Evolutionary conservation across 2,113 vertebrate species (phyloP).

Genomic region (Cromileptes altivelis): DNA sequence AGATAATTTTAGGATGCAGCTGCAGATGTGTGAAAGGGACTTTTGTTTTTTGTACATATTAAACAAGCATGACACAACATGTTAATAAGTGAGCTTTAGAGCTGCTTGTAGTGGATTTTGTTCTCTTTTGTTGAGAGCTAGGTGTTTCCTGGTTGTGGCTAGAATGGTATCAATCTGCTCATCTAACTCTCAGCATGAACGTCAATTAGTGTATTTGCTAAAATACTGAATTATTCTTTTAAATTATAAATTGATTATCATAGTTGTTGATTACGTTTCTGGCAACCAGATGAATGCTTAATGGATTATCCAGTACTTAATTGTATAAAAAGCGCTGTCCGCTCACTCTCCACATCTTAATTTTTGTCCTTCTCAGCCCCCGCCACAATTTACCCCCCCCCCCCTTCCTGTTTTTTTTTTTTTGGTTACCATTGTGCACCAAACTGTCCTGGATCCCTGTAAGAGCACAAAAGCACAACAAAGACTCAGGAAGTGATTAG

Average conservation of each 20-base stretch:
- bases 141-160: too few relatives aligned
- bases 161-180: too few relatives aligned
- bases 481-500: conserved; percentile 82
- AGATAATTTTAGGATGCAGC: too few relatives aligned
- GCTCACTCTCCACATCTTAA: conserved; percentile 21
- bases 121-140: too few relatives aligned
- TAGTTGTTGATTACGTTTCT: neutral
- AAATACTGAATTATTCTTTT: neutral
- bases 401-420: conserved; percentile 18
- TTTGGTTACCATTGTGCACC: conserved; percentile 58
- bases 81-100: too few relatives aligned
- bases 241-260: too few relatives aligned
- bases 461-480: conserved; percentile 75
- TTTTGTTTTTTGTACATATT: too few relatives aligned
- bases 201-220: neutral
- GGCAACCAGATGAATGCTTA: neutral
- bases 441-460: conserved; percentile 55
- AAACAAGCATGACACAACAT: too few relatives aligned
- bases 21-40: too few relatives aligned
- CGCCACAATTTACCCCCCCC: conserved; percentile 17
- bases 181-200: neutral
- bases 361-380: conserved; percentile 17
- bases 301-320: neutral
- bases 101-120: too few relatives aligned
- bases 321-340: neutral